Evolutionary conservation across 2,797 vertebrate genomes (phyloP), one percentile per base, ranked within the genome.

Genomic region (Clarias pachynema): DNA sequence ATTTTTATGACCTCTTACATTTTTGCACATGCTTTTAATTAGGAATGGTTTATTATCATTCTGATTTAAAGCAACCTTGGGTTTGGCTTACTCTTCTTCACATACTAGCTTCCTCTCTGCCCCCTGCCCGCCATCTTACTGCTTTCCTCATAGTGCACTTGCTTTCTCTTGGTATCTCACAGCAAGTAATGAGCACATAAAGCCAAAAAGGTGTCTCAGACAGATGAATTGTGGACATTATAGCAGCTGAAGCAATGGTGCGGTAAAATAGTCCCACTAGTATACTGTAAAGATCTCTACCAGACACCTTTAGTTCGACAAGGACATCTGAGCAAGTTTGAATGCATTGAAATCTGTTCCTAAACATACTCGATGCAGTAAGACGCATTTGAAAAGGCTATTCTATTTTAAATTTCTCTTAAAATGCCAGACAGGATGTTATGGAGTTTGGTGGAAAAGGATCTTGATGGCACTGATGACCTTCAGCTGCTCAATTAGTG

Each of bases 221-320:
- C 79, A 85, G 85, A 90, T 85, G 86, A 83, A 87, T 88, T 77
- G 82, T 86, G 66, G 75, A 85, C 74, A 85, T 89, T 88, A 80
- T 22, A 31, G 40, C n/a, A 31, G n/a, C 62, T 59, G 65, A 82
- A 77, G 84, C 79, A 70, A 63, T 78, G 40, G 60, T 85, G 53
- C 59, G 60, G 65, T 87, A 85, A 87, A 87, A 85, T 34, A 37
- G 59, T 62, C 85, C n/a, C 73, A 60, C 12, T 49, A 72, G 81
- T 87, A 44, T 34, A 49, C 44, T 49, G 44, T 44, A 53, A 49
- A 59, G 18, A 24, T 83, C 60, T 44, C 37, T 80, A 49, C 62
- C 18, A 80, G 56, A 26, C n/a, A 80, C n/a, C 60, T 44, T 53
- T 20, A 80, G 62, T 65, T 80, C 9, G 18, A 80, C 79, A 80